A percentile compares a stretch with the other conserved stretches of the same genome.
These are phyloP conservation scores for Epizoanthus stellaris DNA, from an alignment of 92 coral and sea anemone species.

Conservation along the genomic window DNA sequence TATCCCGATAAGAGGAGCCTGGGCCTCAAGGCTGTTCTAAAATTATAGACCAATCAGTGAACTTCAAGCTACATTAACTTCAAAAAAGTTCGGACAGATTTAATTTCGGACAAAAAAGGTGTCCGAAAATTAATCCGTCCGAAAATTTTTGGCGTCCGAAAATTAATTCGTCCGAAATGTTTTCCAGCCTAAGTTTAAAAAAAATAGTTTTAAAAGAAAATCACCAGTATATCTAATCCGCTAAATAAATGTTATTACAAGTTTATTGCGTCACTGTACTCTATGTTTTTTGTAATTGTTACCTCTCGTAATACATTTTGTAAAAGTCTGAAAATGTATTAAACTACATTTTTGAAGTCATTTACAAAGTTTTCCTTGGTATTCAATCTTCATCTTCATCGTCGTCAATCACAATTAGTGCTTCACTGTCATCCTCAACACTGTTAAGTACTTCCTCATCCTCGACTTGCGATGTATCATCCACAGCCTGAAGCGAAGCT, in stretches of 20 bases:
- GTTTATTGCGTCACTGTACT: neutral
- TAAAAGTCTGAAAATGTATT: neutral
- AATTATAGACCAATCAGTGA: no score
- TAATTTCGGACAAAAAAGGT: no score
- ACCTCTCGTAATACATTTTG: constrained; percentile 20
- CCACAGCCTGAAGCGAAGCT: constrained; percentile 19
- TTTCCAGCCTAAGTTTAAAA: neutral
- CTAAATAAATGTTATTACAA: neutral
- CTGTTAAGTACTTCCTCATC: neutral
- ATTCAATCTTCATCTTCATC: constrained; percentile 15
- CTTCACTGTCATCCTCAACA: constrained; percentile 19
- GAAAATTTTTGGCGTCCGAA: neutral
- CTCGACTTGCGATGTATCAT: constrained; percentile 29
- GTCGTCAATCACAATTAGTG: constrained; percentile 1
- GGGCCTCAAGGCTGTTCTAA: no score
- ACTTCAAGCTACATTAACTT: no score
- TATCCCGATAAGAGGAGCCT: no score
- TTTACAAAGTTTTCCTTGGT: constrained; percentile 23
- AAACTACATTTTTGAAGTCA: neutral
- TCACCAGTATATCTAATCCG: neutral
- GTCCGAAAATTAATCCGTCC: no score
- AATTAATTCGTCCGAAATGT: neutral
- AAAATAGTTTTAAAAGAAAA: neutral
- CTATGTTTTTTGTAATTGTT: constrained; percentile 16
- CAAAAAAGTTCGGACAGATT: no score